Base-by-base conservation (phyloP, 2,888 invertebrate genomes). In the Platynereis dumerilii region DNA sequence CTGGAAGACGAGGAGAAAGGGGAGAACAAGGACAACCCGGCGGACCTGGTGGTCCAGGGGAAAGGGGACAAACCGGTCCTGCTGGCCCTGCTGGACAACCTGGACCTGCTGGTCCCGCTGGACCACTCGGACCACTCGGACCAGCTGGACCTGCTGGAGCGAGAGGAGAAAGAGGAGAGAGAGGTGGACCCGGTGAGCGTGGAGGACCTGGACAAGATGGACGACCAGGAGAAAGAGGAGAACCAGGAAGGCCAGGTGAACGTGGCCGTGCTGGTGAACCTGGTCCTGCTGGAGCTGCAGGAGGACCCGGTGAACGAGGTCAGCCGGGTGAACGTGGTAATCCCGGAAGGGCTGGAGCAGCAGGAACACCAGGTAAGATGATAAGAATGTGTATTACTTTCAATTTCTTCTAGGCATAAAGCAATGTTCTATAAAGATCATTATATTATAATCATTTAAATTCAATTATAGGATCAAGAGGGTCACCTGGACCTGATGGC, bases 51-150 rank as follows among this genome's bases (percentile, higher is more conserved):
- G 20, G 20, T 20, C 22, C n/a, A 10, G 48, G 48, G 17, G n/a
- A n/a, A 34, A n/a, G 34, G 5, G 68, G 68, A 10, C 20, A 44
- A n/a, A 28, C 22, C 42, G 68, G 68, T 54, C 54, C 53, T n/a
- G 10, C 28, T 7, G 60, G 60, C 28, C 60, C 48, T 20, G 1
- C 56, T 56, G 62, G 62, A 28, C 57, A n/a, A 12, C 34, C 26
- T 22, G 61, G 61, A 24, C 42, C 61, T 34, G 10, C 54, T 24
- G 61, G 61, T 20, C 24, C 34, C 1, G 1, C 42, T 42, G 85
- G 91, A 39, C 61, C 27, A 26, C 28, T 24, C 26, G 66, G 66
- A 42, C 59, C 63, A n/a, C 15, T 15, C 22, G 66, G 66, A 34
- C 61, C 54, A 2, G 45, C 62, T n/a, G 62, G 62, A 44, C 27